These are phyloP conservation scores for Pycnonotus jocosus DNA, from an alignment of 2,113 vertebrate genomes.

Conservation along the genomic window DNA sequence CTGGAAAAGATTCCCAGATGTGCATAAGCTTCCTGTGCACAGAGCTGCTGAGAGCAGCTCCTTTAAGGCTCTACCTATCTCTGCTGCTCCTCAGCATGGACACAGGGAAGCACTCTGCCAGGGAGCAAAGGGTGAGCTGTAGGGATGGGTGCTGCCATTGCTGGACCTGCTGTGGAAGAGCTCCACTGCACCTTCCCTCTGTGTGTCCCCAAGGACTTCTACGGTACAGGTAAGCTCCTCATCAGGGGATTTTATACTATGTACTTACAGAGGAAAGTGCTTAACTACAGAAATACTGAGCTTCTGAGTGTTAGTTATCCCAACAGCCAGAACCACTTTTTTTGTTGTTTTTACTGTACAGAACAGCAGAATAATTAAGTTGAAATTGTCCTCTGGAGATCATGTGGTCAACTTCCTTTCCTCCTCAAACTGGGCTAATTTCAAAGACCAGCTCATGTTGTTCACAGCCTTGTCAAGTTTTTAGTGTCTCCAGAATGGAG, in stretches of 20 bases:
- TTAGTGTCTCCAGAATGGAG: neutral
- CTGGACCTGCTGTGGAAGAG: neutral
- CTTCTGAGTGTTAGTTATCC: neutral
- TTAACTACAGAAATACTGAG: neutral
- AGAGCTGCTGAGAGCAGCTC: neutral
- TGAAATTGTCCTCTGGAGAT: neutral
- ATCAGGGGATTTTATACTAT: neutral
- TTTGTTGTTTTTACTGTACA: neutral
- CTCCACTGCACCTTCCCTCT: neutral
- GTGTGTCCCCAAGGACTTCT: neutral
- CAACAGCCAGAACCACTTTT: neutral
- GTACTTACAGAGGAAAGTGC: neutral
- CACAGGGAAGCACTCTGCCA: neutral
- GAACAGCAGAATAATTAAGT: neutral
- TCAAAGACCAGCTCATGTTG: neutral
- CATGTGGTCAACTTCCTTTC: neutral
- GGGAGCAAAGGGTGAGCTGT: neutral
- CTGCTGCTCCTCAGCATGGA: neutral
- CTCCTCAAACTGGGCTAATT: neutral
- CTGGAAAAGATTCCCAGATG: neutral
- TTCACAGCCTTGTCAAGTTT: neutral
- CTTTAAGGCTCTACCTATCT: neutral
- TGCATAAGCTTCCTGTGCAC: neutral
- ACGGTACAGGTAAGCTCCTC: neutral
- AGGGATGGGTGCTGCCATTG: neutral